Evolutionary conservation across 2,888 invertebrate species (phyloP).

Genomic region (Drosophila mettleri): DNA sequence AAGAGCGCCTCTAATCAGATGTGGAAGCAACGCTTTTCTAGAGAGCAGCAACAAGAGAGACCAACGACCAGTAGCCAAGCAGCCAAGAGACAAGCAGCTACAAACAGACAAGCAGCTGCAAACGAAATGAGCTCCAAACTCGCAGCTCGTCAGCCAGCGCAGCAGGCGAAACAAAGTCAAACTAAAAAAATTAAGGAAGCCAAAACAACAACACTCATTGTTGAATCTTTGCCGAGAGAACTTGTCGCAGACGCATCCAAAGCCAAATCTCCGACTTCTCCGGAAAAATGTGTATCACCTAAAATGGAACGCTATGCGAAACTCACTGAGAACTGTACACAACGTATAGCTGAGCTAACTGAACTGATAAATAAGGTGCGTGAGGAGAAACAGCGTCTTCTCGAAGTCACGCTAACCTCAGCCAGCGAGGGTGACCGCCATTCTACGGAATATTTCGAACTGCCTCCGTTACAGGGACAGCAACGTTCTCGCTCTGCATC

Average conservation of each 20-base stretch:
- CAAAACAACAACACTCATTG: not conserved
- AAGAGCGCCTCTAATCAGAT: conserved; percentile 65
- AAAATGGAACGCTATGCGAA: conserved; percentile 85
- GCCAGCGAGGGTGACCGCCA: conserved; percentile 81
- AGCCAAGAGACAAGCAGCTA: not conserved
- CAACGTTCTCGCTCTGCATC: conserved; percentile 48
- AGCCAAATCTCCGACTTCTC: not conserved
- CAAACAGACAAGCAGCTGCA: not conserved
- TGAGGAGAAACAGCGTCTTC: conserved; percentile 86
- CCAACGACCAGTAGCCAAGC: conserved; percentile 1
- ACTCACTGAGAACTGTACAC: conserved; percentile 86
- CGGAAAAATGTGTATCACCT: conserved; percentile 14
- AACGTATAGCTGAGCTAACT: conserved; percentile 87
- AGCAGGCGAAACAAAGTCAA: not conserved
- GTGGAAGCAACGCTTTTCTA: conserved; percentile 70
- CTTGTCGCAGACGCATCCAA: not conserved
- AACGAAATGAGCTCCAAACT: not conserved
- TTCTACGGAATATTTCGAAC: conserved; percentile 84
- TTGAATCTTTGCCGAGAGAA: conserved; percentile 1
- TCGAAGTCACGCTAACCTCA: conserved; percentile 84
- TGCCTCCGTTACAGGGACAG: conserved; percentile 64
- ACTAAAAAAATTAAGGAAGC: not conserved
- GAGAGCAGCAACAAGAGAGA: conserved; percentile 6
- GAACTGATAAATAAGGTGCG: conserved; percentile 87
- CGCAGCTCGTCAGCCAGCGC: not conserved